Evolutionary conservation across 2,797 vertebrate species (phyloP), one percentile per base, ranked within the genome.

Genomic region (Parotocinclus haroldoi): DNA sequence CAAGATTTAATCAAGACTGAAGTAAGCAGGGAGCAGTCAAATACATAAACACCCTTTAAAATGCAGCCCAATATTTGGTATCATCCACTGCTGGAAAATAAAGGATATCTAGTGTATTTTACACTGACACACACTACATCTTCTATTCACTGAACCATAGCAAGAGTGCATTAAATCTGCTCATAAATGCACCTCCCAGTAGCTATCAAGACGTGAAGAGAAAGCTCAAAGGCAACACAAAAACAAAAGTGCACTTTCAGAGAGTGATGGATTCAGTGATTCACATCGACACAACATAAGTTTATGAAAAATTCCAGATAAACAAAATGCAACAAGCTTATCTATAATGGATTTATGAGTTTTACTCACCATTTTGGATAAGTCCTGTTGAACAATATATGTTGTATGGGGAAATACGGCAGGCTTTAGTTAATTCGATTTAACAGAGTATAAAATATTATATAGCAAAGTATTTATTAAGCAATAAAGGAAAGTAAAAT

Each of bases 81-180:
- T 63, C 44, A 58, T 58, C 60, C 37, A 42, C 27, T 54, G 62
- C 50, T 53, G 49, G 10, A 51, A 71, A 46, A 18, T 7, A 58
- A 55, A 65, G 55, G 61, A 58, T 58, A 71, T 53, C 14, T 37
- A 54, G n/a, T 16, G 59, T 65, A 59, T 53, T 59, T 65, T 59
- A 59, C 52, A 12, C 46, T 69, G 67, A 62, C 7, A 27, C 53
- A 56, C 59, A 58, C 36, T 59, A 10, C 18, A 40, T 64, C 61
- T 59, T 12, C 48, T 19, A 60, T 48, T 18, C 6, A n/a, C 4
- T 50, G 48, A 50, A 50, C 13, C 7, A 57, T 37, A 57, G 4
- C 18, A 14, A 9, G 14, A 59, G 40, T 58, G 57, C 10, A 19
- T 27, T 58, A 60, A 46, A 14, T 42, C 45, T 42, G 40, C 10